Percentiles rank a stretch among this genome's conserved stretches.
These are phyloP conservation scores for Rhea americana DNA, from an alignment of 2,113 vertebrate genomes.

Conservation along the genomic window DNA sequence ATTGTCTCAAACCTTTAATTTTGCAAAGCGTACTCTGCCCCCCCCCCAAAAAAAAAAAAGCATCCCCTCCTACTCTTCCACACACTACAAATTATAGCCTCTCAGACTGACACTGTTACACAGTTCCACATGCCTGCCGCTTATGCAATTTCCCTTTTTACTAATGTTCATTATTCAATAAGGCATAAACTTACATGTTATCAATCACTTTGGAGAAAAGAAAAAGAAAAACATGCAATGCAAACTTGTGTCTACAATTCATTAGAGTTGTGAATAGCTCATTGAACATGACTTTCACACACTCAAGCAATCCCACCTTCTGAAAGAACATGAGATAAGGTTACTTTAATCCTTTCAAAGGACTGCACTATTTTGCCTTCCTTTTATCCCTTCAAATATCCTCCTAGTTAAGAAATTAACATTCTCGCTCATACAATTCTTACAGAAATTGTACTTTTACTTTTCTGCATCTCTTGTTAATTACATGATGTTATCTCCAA, in stretches of 20 bases:
- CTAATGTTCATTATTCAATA: not conserved
- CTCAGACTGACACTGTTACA: not conserved
- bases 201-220: constrained; percentile 17
- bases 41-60: not conserved
- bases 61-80: not conserved
- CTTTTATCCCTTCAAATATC: constrained; percentile 89
- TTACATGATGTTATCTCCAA: constrained; percentile 93
- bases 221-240: constrained; percentile 28
- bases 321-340: constrained; percentile 85
- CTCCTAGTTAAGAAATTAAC: constrained; percentile 92
- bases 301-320: constrained; percentile 70
- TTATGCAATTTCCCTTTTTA: not conserved
- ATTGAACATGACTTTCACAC: constrained; percentile 70
- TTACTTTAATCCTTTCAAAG: constrained; percentile 87
- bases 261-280: constrained; percentile 63
- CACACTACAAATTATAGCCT: not conserved
- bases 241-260: constrained; percentile 54
- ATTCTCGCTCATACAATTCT: constrained; percentile 86
- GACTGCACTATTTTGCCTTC: constrained; percentile 84
- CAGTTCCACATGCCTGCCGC: not conserved
- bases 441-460: constrained; percentile 86
- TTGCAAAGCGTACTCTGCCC: not conserved
- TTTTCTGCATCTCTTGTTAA: constrained; percentile 91
- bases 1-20: not conserved
- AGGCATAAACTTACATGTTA: not conserved